Percentiles rank a stretch among this genome's conserved stretches.
phyloP scores from a whole-genome alignment of 2,113 vertebrate species.

The Daboia siamensis region DNA sequence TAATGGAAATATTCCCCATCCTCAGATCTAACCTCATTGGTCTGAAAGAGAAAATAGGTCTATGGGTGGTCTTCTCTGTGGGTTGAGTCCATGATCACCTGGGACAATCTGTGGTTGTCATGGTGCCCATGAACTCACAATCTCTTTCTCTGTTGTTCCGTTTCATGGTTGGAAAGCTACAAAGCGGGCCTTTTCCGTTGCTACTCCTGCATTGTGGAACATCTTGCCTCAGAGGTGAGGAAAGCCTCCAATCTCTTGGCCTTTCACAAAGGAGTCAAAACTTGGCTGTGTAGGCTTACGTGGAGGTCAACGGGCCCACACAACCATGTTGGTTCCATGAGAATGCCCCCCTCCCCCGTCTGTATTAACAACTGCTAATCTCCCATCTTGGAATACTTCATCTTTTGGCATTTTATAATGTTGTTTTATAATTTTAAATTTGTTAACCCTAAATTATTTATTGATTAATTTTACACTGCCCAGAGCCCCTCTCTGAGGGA shows the following conservation, averaged over 20 bases:
- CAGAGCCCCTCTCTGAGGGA: too few relatives aligned
- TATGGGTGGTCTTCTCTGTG: not conserved
- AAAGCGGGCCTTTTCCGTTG: not conserved
- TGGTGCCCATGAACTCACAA: not conserved
- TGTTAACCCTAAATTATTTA: too few relatives aligned
- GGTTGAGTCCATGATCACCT: not conserved
- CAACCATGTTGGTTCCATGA: too few relatives aligned
- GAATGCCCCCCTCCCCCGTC: too few relatives aligned
- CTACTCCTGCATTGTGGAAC: not conserved
- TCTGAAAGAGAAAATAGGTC: not conserved
- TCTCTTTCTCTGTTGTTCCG: not conserved
- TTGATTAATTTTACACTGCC: too few relatives aligned
- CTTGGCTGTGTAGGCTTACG: not conserved
- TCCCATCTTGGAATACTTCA: too few relatives aligned
- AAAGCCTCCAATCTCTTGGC: not conserved
- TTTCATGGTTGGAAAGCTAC: not conserved
- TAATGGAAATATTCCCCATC: not conserved
- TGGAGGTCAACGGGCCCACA: too few relatives aligned
- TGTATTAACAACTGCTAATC: too few relatives aligned
- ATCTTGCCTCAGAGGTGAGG: not conserved
- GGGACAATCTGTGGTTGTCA: not conserved
- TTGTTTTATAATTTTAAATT: not conserved
- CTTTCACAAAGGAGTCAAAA: not conserved
- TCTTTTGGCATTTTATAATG: too few relatives aligned
- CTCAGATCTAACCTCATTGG: not conserved